Conservation (phyloP, 1,140 invertebrate genomes). For the Leptinotarsa defecta region DNA sequence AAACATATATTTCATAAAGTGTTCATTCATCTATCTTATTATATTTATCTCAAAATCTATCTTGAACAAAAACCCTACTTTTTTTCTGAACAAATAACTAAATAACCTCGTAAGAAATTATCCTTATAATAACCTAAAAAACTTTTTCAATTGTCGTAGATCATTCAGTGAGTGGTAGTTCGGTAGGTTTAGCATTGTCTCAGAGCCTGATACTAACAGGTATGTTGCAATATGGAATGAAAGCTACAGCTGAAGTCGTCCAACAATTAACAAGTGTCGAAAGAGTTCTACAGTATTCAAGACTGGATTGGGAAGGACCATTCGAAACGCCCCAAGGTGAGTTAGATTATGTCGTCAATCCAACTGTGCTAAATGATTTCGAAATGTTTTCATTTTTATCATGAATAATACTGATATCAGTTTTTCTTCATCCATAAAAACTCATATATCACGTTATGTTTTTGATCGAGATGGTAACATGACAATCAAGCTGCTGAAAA, state of each 20-base stretch:
- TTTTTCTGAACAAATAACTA: background rate
- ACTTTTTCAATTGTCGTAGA: conserved; percentile 3
- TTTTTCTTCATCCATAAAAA: too few species aligned
- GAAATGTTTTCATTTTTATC: too few species aligned
- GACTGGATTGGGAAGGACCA: conserved; percentile 64
- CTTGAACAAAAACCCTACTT: background rate
- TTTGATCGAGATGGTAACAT: too few species aligned
- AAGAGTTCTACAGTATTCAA: conserved; percentile 74
- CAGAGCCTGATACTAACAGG: conserved; percentile 81
- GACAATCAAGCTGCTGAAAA: too few species aligned
- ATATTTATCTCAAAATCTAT: background rate
- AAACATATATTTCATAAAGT: too few species aligned
- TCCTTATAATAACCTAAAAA: background rate
- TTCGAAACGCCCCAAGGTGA: conserved; percentile 57
- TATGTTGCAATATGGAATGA: conserved; percentile 83
- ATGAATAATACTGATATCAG: too few species aligned
- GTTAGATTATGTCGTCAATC: background rate
- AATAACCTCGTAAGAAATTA: background rate
- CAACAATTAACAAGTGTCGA: conserved; percentile 85
- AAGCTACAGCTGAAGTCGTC: conserved; percentile 79
- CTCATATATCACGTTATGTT: too few species aligned
- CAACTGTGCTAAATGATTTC: too few species aligned
- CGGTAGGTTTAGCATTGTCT: conserved; percentile 78
- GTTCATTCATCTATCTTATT: too few species aligned
- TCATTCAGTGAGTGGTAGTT: conserved; percentile 55